Conservation (phyloP, 2,113 vertebrate genomes). For the Heterocephalus glaber region DNA sequence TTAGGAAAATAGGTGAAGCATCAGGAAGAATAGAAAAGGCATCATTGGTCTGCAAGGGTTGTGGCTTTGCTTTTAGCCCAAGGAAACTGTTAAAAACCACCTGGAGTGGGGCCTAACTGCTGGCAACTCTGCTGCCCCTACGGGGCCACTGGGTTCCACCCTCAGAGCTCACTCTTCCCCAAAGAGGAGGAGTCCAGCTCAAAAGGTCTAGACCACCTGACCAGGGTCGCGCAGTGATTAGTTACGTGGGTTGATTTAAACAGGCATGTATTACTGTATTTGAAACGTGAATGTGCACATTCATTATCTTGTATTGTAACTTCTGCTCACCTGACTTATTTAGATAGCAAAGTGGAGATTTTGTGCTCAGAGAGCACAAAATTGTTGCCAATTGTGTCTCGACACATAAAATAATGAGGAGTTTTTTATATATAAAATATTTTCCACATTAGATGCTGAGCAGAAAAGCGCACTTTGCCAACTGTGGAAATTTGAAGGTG, state of each 20-base stretch:
- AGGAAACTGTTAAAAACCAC: neutral
- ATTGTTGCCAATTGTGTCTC: neutral
- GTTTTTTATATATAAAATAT: neutral
- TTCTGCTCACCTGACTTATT: neutral
- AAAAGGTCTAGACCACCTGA: neutral
- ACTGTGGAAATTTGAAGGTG: neutral
- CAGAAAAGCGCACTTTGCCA: neutral
- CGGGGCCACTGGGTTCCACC: neutral
- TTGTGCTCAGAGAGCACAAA: neutral
- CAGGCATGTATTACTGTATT: neutral
- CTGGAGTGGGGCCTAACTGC: neutral
- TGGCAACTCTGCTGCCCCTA: neutral
- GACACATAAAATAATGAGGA: neutral
- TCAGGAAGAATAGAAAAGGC: neutral
- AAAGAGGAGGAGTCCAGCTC: neutral
- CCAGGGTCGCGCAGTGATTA: neutral
- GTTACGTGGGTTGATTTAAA: neutral
- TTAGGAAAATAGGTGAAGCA: neutral
- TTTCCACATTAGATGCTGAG: neutral
- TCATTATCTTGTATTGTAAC: neutral
- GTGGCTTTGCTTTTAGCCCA: neutral
- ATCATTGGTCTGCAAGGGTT: neutral
- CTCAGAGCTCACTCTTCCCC: neutral
- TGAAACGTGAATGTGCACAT: neutral
- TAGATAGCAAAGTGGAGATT: neutral